phyloP scores from a whole-genome alignment of 2,888 invertebrate species.

The Eumacrocentrus americanus region DNA sequence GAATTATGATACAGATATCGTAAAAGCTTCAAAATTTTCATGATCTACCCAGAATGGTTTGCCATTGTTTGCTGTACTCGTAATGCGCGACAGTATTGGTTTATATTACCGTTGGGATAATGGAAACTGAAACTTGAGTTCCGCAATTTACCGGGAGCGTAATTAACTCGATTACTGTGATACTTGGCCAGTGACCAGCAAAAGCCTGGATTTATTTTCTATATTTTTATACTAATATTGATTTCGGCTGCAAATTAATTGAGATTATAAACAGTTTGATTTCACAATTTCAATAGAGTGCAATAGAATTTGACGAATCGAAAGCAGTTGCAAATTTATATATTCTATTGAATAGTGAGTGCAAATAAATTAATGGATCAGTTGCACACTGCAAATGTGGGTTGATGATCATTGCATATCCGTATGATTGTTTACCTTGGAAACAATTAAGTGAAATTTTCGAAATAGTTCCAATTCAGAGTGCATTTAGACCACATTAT shows the following conservation, averaged over 20 bases:
- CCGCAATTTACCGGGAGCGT: background rate
- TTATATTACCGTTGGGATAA: background rate
- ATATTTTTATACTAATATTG: background rate
- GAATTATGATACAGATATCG: background rate
- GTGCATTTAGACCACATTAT: no score
- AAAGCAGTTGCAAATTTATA: no score
- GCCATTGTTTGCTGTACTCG: background rate
- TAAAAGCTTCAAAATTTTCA: background rate
- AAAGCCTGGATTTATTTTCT: background rate
- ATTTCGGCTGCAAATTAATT: background rate
- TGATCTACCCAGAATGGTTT: background rate
- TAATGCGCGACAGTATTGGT: background rate
- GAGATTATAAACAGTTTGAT: background rate
- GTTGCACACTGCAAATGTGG: no score
- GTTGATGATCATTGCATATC: no score
- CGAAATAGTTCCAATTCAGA: no score
- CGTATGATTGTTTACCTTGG: no score
- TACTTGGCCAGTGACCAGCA: conserved; percentile 10
- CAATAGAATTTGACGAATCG: background rate
- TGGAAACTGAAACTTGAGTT: conserved; percentile 16
- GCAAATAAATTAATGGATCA: no score
- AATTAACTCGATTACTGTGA: conserved; percentile 13
- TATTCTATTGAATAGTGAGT: no score
- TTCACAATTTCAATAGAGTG: background rate
- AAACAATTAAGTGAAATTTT: no score